Conservation (phyloP, 2,888 invertebrate species). For the Amblyteles armatorius region DNA sequence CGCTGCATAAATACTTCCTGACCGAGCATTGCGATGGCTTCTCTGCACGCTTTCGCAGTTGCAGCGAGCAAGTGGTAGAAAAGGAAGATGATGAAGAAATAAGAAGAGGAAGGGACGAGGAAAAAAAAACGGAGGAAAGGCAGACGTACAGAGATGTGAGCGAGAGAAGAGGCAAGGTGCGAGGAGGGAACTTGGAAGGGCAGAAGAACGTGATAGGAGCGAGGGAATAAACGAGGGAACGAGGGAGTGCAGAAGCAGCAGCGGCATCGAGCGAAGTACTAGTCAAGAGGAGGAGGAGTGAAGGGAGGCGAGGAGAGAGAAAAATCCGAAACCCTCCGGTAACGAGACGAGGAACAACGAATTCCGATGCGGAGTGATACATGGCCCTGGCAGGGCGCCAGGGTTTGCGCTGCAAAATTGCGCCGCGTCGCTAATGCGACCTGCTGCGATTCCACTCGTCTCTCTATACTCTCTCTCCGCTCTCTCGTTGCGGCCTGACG, state of each 20-base stretch:
- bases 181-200: constrained; percentile 45
- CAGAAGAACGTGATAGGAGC: constrained; percentile 43
- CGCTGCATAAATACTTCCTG: constrained; percentile 55
- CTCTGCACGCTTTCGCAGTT: constrained; percentile 43
- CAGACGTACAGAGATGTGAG: constrained; percentile 54
- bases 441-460: constrained; percentile 77
- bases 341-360: constrained; percentile 82
- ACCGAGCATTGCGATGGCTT: constrained; percentile 26
- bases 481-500: constrained; percentile 70
- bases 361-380: constrained; percentile 82
- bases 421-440: constrained; percentile 78
- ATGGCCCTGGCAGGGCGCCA: constrained; percentile 79
- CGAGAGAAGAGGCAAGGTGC: constrained; percentile 39
- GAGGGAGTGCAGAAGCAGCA: constrained; percentile 38
- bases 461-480: constrained; percentile 57
- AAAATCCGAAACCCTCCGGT: constrained; percentile 77
- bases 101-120: constrained; percentile 23
- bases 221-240: constrained; percentile 46
- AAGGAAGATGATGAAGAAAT: constrained; percentile 26
- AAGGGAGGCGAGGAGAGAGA: constrained; percentile 71
- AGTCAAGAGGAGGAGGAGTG: constrained; percentile 51
- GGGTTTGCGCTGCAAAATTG: constrained; percentile 81
- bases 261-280: constrained; percentile 53
- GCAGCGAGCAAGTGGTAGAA: constrained; percentile 54
- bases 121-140: constrained; percentile 27